Evolutionary conservation across 2,797 vertebrate species (phyloP).

Genomic region (Oreonectes daqikongensis): DNA sequence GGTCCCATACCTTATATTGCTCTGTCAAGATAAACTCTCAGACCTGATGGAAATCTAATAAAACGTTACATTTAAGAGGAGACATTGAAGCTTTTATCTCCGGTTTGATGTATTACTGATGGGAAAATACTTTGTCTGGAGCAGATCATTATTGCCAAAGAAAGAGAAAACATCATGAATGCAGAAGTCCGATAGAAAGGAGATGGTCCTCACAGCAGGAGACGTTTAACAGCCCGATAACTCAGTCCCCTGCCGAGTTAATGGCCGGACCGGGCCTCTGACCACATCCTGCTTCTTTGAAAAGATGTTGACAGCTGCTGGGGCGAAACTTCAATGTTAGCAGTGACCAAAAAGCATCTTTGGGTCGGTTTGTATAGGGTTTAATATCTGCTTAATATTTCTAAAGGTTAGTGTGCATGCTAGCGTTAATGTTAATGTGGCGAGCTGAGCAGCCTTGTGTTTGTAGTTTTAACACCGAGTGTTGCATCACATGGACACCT

Average conservation of each 20-base stretch:
- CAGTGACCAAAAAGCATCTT: neutral
- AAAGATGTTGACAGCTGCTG: neutral
- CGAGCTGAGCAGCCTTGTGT: no score
- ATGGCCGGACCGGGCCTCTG: neutral
- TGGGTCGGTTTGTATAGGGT: neutral
- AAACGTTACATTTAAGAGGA: neutral
- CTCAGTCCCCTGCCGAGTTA: neutral
- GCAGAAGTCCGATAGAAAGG: neutral
- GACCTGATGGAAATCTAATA: slow-evolving; percentile 54
- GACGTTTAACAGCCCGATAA: neutral
- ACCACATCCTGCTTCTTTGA: neutral
- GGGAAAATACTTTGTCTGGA: no score
- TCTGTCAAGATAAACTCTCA: slow-evolving; percentile 57
- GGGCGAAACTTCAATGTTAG: neutral
- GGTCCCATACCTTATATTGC: slow-evolving; percentile 41
- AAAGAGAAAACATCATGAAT: neutral
- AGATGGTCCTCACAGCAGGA: neutral
- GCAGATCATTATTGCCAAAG: neutral
- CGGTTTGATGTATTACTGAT: slow-evolving; percentile 35
- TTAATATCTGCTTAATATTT: neutral
- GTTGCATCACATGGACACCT: neutral
- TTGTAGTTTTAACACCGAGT: neutral
- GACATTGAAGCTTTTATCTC: neutral
- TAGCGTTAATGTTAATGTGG: no score
- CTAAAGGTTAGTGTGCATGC: no score